phyloP scores from a whole-genome alignment of 2,797 vertebrate genomes.

The Ptychadena robeensis region DNA sequence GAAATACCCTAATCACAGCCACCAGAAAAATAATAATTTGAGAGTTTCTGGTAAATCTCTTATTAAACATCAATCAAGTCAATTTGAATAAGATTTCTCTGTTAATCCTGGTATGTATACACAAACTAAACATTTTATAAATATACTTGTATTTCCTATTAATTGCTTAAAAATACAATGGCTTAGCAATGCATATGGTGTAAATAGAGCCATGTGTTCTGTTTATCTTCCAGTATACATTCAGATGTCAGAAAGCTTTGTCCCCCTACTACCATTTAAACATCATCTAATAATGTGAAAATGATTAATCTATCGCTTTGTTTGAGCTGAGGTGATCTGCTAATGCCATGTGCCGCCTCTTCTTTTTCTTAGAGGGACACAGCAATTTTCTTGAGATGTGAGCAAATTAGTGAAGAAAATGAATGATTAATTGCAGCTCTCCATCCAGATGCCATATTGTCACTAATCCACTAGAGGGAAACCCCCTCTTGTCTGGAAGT shows the following conservation, averaged over 20 bases:
- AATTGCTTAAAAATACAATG: no score
- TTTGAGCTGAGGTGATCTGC: constrained; percentile 42
- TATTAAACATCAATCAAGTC: no score
- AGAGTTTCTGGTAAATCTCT: no score
- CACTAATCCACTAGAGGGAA: constrained; percentile 58
- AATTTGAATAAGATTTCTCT: no score
- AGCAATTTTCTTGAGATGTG: constrained; percentile 34
- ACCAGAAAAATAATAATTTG: no score
- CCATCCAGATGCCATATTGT: constrained; percentile 47
- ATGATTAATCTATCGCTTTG: constrained; percentile 42
- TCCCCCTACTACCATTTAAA: constrained; percentile 35
- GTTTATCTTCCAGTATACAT: neutral
- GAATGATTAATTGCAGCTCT: constrained; percentile 56
- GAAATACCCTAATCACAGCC: no score
- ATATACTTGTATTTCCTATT: no score
- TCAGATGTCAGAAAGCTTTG: constrained; percentile 10
- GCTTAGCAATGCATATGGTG: neutral
- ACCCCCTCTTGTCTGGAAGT: constrained; percentile 39
- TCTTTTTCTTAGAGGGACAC: constrained; percentile 39
- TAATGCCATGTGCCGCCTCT: constrained; percentile 44
- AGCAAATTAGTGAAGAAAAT: constrained; percentile 48
- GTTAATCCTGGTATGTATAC: no score
- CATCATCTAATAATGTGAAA: constrained; percentile 49
- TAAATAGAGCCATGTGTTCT: neutral
- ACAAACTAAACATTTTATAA: no score